A percentile compares a stretch with the other conserved stretches of the same genome.
phyloP scores from a whole-genome alignment of 2,888 invertebrate species.

The Hipparchia sbordonii region DNA sequence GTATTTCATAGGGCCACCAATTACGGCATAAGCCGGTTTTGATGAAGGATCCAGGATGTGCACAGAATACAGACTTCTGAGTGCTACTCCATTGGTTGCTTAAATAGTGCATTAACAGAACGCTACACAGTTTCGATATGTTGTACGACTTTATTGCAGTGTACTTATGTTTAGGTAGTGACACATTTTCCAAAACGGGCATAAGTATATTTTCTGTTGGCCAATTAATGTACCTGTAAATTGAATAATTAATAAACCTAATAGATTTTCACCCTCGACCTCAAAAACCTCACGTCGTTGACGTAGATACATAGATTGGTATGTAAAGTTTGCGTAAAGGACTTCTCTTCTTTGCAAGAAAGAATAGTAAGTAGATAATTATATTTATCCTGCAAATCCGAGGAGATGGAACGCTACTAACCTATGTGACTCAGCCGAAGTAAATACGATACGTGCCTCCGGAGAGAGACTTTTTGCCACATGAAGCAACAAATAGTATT shows the following conservation, averaged over 20 bases:
- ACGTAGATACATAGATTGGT: too few species aligned
- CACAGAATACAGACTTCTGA: conserved; percentile 88
- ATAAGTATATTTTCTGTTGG: conserved; percentile 54
- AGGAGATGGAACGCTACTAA: conserved; percentile 49
- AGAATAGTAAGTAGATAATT: too few species aligned
- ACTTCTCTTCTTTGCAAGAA: too few species aligned
- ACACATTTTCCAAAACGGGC: conserved; percentile 83
- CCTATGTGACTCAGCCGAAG: conserved; percentile 95
- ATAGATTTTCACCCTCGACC: too few species aligned
- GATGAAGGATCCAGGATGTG: conserved; percentile 96
- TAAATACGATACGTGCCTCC: conserved; percentile 89
- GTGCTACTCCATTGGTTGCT: conserved; percentile 86
- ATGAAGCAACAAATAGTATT: conserved; percentile 89
- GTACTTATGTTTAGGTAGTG: conserved; percentile 87
- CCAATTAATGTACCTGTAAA: conserved; percentile 63
- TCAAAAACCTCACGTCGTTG: too few species aligned
- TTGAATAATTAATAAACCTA: not conserved
- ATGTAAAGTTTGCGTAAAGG: too few species aligned
- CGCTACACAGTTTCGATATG: conserved; percentile 93
- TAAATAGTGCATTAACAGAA: conserved; percentile 85
- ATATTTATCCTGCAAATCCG: too few species aligned
- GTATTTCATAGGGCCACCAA: conserved; percentile 91
- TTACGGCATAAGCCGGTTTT: conserved; percentile 88
- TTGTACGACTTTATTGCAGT: conserved; percentile 94
- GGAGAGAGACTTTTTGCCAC: conserved; percentile 86